Evolutionary conservation across 2,113 vertebrate genomes (phyloP), one percentile per base, ranked within the genome.

Genomic region (Leucoraja erinaceus): DNA sequence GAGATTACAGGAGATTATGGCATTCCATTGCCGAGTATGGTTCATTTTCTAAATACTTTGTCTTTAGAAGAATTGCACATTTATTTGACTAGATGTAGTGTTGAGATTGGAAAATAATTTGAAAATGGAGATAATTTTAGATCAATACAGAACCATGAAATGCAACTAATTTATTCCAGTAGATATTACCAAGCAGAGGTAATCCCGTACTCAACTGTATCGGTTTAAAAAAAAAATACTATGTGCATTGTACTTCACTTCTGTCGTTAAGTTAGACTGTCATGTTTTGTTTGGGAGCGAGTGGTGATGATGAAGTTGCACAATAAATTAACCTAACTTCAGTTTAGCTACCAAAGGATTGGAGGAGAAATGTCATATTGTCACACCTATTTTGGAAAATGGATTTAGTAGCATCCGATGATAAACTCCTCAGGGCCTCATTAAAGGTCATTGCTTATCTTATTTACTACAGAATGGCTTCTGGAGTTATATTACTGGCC

Each of bases 81-180:
- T 91, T 72, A 91, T 72, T 72, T 72, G 88, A 72, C 33, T 25
- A 91, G 68, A 72, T 91, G 66, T 72, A 63, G 38, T 22, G 83
- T 59, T 54, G 54, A 84, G 81, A 84, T 84, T 84, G 25, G 20
- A 84, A 84, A 18, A 25, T 91, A 72, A 91, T 91, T 90, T 47
- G 68, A 91, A 90, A 90, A 90, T 61, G 20, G 16, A 5, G 31
- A 90, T 90, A 90, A n/a, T 38, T 90, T 90, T 90, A 68, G 61
- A 90, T 90, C 7, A 16, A 47, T 18, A 22, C 33, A 72, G 66
- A 72, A 38, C 88, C 31, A 38, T 72, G 33, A 70, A 91, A 38
- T 72, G 10, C n/a, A 11, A 38, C 66, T 22, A 91, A 72, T 91
- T 91, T 72, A 54, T 91, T 91, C 7, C 90, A 68, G 28, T 66